Evolutionary conservation across 2,113 vertebrate genomes (phyloP).

Genomic region (Xiphophorus hellerii): DNA sequence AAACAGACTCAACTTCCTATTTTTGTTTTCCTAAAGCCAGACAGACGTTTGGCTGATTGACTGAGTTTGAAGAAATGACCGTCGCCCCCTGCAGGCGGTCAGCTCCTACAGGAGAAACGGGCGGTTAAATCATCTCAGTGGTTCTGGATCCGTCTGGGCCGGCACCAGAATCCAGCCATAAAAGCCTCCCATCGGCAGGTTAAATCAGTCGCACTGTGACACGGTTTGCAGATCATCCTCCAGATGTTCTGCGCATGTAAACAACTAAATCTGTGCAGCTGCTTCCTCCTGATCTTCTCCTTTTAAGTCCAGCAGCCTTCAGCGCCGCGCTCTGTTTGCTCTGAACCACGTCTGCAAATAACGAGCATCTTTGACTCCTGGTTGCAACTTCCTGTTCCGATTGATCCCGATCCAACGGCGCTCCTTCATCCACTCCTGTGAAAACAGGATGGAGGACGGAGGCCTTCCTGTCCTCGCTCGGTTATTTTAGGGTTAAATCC

Average conservation of each 20-base stretch:
- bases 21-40: no score
- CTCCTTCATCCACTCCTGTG: neutral
- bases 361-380: neutral
- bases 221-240: neutral
- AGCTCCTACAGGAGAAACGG: no score
- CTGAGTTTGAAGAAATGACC: no score
- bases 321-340: conserved; percentile 22
- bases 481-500: conserved; percentile 11
- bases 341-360: conserved; percentile 33
- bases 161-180: no score
- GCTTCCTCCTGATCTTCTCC: neutral
- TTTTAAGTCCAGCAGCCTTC: conserved; percentile 14
- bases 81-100: no score
- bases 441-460: conserved; percentile 32
- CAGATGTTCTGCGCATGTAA: neutral
- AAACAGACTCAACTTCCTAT: no score
- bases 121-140: neutral
- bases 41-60: neutral
- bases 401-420: conserved; percentile 34
- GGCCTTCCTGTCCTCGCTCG: neutral
- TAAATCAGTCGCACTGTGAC: neutral
- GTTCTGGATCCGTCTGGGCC: neutral
- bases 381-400: conserved; percentile 3
- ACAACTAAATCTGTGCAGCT: neutral
- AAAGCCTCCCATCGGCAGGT: neutral